Evolutionary conservation across 2,888 invertebrate species (phyloP).

Genomic region (Siphlonurus alternatus): DNA sequence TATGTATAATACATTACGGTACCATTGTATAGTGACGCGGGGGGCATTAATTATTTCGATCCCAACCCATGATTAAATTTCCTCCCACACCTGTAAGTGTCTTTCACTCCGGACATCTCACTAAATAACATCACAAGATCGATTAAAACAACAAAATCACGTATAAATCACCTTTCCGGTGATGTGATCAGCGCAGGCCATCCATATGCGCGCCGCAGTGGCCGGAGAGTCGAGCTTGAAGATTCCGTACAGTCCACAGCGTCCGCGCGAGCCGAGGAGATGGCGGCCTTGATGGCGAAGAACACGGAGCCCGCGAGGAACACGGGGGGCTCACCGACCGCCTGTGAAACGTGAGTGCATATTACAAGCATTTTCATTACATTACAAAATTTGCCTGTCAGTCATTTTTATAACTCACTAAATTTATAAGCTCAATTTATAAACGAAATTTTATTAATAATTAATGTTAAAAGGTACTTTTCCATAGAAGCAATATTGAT

Average conservation of each 20-base stretch:
- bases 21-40: too few relatives aligned
- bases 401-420: not conserved
- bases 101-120: too few relatives aligned
- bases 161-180: constrained; percentile 45
- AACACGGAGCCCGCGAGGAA: constrained; percentile 73
- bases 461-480: too few relatives aligned
- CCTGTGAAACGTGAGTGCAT: constrained; percentile 42
- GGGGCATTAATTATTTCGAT: too few relatives aligned
- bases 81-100: too few relatives aligned
- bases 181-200: constrained; percentile 75
- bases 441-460: too few relatives aligned
- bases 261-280: constrained; percentile 58
- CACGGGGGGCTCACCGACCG: constrained; percentile 89
- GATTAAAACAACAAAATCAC: constrained; percentile 9
- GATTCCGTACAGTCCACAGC: constrained; percentile 35
- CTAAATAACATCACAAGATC: constrained; percentile 5
- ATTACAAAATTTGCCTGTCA: too few relatives aligned
- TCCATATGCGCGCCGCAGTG: constrained; percentile 71
- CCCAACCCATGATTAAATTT: too few relatives aligned
- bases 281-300: constrained; percentile 81
- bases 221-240: constrained; percentile 70
- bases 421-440: too few relatives aligned
- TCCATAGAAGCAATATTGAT: too few relatives aligned
- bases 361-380: not conserved
- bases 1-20: too few relatives aligned